Evolutionary conservation across 1,140 invertebrate genomes (phyloP).

Genomic region (Ditylenchus dipsaci): DNA sequence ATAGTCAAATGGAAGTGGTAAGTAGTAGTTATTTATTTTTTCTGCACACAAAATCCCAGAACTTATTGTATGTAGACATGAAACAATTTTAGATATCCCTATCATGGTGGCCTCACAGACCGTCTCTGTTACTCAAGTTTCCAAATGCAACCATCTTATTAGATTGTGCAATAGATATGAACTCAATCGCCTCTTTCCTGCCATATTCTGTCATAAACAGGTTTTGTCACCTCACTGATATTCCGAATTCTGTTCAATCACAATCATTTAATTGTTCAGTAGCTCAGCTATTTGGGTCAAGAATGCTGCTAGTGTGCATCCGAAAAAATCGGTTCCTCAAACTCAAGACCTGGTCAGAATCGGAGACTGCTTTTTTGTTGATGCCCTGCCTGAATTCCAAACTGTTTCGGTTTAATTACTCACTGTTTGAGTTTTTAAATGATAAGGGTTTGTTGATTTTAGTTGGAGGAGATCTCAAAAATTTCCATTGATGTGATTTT

Average conservation of each 20-base stretch:
- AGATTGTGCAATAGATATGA: constrained; percentile 41
- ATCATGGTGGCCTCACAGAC: constrained; percentile 26
- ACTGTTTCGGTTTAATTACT: constrained; percentile 28
- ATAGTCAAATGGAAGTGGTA: not conserved
- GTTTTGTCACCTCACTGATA: constrained; percentile 13
- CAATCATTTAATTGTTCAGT: not conserved
- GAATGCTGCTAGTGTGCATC: no score
- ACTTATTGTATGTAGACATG: not conserved
- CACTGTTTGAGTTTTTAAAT: constrained; percentile 8
- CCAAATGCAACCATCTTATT: constrained; percentile 37
- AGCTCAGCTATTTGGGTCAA: not conserved
- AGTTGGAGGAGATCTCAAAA: constrained; percentile 28
- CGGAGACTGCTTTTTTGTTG: constrained; percentile 21
- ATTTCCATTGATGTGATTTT: constrained; percentile 35
- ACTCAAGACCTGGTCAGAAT: constrained; percentile 10
- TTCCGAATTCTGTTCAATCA: not conserved
- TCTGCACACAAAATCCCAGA: no score
- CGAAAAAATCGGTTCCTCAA: not conserved
- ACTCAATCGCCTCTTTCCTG: constrained; percentile 34
- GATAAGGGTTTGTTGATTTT: constrained; percentile 13
- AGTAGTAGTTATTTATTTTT: not conserved
- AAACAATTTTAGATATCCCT: constrained; percentile 22
- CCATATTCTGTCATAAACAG: constrained; percentile 33
- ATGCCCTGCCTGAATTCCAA: constrained; percentile 37
- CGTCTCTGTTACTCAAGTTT: constrained; percentile 33